phyloP scores from a whole-genome alignment of 2,797 vertebrate species.

The Iguana delicatissima region DNA sequence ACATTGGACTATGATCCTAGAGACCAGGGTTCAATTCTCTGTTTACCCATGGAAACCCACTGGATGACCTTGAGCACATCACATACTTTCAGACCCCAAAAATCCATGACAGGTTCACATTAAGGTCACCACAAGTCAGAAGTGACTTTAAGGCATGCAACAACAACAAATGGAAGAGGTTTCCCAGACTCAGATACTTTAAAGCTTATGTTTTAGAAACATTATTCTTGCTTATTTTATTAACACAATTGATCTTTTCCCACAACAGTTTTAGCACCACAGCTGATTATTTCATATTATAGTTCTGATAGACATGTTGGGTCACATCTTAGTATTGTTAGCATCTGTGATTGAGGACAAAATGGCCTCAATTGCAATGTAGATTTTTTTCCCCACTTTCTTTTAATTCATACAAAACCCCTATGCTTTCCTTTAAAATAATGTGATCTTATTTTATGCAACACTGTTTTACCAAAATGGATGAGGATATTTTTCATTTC shows the following conservation, averaged over 20 bases:
- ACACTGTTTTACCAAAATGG: not conserved
- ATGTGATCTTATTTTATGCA: not conserved
- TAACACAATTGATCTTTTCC: not conserved
- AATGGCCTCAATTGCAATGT: conserved; percentile 17
- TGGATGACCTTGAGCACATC: too few relatives aligned
- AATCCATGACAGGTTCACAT: too few relatives aligned
- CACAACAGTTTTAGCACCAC: not conserved
- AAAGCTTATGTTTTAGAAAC: not conserved
- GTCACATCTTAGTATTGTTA: conserved; percentile 7
- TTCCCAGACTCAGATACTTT: not conserved
- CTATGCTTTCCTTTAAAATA: not conserved
- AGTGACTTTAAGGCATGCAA: too few relatives aligned
- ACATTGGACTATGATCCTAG: too few relatives aligned
- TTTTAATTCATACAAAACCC: not conserved
- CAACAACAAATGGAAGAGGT: too few relatives aligned
- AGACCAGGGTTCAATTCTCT: too few relatives aligned
- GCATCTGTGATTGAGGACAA: not conserved
- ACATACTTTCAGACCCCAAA: too few relatives aligned
- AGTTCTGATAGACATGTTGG: not conserved
- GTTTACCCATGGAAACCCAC: too few relatives aligned
- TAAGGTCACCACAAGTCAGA: too few relatives aligned
- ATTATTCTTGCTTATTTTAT: not conserved
- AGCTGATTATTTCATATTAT: not conserved
- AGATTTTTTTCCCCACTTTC: not conserved
- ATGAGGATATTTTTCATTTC: not conserved